These are phyloP conservation scores for Epinephelus coioides DNA, from an alignment of 2,797 vertebrate species.

Conservation along the genomic window DNA sequence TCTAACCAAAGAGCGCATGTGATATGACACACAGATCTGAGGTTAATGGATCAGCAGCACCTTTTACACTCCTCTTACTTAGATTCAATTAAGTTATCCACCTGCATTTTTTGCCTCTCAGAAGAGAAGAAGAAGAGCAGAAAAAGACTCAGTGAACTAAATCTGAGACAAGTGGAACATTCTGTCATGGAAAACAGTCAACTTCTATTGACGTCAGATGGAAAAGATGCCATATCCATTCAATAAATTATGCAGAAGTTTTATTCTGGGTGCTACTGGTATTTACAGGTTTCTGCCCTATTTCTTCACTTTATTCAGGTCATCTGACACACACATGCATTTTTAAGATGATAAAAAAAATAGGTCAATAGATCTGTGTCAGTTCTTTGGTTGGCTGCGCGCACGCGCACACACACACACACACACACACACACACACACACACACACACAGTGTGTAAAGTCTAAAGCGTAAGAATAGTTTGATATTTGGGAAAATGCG, in stretches of 20 bases:
- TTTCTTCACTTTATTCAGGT: slow-evolving; percentile 72
- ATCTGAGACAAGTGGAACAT: slow-evolving; percentile 33
- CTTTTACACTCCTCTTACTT: background rate
- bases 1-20: background rate
- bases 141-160: slow-evolving; percentile 6
- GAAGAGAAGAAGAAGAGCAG: background rate
- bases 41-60: slow-evolving; percentile 15
- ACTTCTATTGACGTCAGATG: slow-evolving; percentile 58
- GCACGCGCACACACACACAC: too few relatives aligned
- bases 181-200: slow-evolving; percentile 44
- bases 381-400: background rate
- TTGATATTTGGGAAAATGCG: too few relatives aligned
- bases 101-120: slow-evolving; percentile 1
- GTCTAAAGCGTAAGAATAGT: too few relatives aligned
- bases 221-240: slow-evolving; percentile 62
- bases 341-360: slow-evolving; percentile 35
- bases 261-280: slow-evolving; percentile 73
- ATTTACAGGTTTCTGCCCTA: slow-evolving; percentile 72
- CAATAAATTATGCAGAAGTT: slow-evolving; percentile 77
- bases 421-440: too few relatives aligned
- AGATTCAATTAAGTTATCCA: background rate
- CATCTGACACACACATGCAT: slow-evolving; percentile 56
- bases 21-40: background rate
- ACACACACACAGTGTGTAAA: too few relatives aligned
- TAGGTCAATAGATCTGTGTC: slow-evolving; percentile 44